A percentile compares a stretch with the other conserved stretches of the same genome.
phyloP scores from a whole-genome alignment of 1,140 invertebrate genomes.

The Zaprionus africanus region DNA sequence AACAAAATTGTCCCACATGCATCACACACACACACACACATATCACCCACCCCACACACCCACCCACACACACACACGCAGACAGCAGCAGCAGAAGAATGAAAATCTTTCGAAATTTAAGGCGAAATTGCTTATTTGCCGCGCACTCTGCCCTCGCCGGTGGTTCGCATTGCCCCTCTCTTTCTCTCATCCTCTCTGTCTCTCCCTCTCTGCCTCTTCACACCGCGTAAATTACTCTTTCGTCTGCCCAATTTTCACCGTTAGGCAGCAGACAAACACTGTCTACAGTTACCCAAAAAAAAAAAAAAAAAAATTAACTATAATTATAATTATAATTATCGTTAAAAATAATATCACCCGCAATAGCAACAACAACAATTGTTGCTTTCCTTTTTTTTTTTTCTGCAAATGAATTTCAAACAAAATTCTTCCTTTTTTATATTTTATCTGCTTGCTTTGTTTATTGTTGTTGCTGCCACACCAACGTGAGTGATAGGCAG shows the following conservation, averaged over 20 bases:
- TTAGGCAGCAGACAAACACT: slow-evolving; percentile 50
- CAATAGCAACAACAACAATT: neutral
- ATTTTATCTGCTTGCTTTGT: neutral
- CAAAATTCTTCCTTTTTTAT: slow-evolving; percentile 10
- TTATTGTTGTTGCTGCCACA: slow-evolving; percentile 8
- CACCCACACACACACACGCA: slow-evolving; percentile 16
- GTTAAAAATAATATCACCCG: neutral
- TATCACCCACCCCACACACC: neutral
- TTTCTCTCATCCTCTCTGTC: slow-evolving; percentile 4
- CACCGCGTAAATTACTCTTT: slow-evolving; percentile 36
- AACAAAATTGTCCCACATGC: slow-evolving; percentile 59
- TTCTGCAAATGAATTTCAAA: slow-evolving; percentile 31
- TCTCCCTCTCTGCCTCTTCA: neutral
- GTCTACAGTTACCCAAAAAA: slow-evolving; percentile 59
- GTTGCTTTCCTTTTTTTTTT: neutral
- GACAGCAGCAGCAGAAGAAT: slow-evolving; percentile 9
- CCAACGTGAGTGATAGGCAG: slow-evolving; percentile 26
- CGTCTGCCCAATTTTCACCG: slow-evolving; percentile 65
- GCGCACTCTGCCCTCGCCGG: neutral
- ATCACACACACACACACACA: slow-evolving; percentile 54
- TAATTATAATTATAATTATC: slow-evolving; percentile 9
- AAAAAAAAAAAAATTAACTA: slow-evolving; percentile 10
- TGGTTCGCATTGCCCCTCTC: neutral
- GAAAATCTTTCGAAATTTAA: slow-evolving; percentile 59
- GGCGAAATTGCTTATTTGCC: slow-evolving; percentile 38